These are phyloP conservation scores for Myodes glareolus DNA, from an alignment of 2,113 vertebrate genomes.

Conservation along the genomic window DNA sequence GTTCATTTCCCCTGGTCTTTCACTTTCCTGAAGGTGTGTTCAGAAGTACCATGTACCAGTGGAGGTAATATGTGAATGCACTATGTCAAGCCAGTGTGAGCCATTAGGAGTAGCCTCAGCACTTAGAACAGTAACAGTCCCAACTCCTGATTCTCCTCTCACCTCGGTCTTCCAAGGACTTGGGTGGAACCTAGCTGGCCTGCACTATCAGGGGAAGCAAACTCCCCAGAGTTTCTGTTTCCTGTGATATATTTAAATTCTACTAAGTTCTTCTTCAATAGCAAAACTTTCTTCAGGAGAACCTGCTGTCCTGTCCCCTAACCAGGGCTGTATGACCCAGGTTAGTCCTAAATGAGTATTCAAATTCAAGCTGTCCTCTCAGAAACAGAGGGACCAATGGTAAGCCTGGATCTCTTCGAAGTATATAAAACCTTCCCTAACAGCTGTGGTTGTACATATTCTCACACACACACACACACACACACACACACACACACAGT, in stretches of 20 bases:
- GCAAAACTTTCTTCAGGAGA: background rate
- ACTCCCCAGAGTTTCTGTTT: background rate
- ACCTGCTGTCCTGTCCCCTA: background rate
- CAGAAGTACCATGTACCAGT: background rate
- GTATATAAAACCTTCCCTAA: background rate
- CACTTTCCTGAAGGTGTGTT: background rate
- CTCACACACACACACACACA: background rate
- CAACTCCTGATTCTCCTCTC: background rate
- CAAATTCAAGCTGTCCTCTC: background rate
- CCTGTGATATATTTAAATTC: background rate
- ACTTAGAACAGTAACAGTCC: background rate
- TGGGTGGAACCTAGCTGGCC: background rate
- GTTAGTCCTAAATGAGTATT: background rate
- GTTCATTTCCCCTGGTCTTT: background rate
- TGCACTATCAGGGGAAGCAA: background rate
- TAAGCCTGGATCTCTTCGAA: background rate
- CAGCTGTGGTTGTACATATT: background rate
- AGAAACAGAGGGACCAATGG: background rate
- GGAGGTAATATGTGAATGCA: no score
- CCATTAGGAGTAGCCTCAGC: background rate
- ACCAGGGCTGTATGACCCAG: background rate
- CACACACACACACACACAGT: background rate
- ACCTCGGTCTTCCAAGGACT: background rate
- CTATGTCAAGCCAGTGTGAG: background rate
- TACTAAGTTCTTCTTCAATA: constrained; percentile 24